Evolutionary conservation across 2,113 vertebrate genomes (phyloP).

Genomic region (Setophaga petechia): DNA sequence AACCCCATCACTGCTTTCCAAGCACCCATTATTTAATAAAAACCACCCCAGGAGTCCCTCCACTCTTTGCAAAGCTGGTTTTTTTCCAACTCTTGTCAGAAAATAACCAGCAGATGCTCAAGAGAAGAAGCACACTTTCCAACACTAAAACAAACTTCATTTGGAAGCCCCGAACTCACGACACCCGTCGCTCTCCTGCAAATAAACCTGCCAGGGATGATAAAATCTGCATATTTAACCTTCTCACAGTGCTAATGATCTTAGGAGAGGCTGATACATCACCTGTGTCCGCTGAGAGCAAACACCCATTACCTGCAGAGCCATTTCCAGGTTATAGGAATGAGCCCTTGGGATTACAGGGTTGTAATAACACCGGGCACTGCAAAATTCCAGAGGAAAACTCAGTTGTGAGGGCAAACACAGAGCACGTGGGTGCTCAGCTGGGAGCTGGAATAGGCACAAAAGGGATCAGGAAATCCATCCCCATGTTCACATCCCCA

Average conservation of each 20-base stretch:
- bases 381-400: neutral
- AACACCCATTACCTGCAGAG: neutral
- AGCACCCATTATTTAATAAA: neutral
- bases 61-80: neutral
- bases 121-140: neutral
- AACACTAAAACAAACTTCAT: conserved; percentile 38
- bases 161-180: conserved; percentile 18
- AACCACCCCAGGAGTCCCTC: neutral
- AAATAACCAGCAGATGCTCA: neutral
- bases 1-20: neutral
- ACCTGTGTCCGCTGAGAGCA: neutral
- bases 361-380: neutral
- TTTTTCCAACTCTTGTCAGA: neutral
- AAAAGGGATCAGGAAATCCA: neutral
- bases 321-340: neutral
- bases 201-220: conserved; percentile 58
- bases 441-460: neutral
- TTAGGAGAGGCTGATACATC: conserved; percentile 2
- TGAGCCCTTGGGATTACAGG: neutral
- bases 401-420: neutral
- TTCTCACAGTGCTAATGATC: neutral
- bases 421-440: fast-evolving
- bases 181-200: conserved; percentile 37
- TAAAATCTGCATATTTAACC: conserved; percentile 57
- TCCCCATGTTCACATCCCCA: fast-evolving